Evolutionary conservation across 2,888 invertebrate species (phyloP).

Genomic region (Automeris io): DNA sequence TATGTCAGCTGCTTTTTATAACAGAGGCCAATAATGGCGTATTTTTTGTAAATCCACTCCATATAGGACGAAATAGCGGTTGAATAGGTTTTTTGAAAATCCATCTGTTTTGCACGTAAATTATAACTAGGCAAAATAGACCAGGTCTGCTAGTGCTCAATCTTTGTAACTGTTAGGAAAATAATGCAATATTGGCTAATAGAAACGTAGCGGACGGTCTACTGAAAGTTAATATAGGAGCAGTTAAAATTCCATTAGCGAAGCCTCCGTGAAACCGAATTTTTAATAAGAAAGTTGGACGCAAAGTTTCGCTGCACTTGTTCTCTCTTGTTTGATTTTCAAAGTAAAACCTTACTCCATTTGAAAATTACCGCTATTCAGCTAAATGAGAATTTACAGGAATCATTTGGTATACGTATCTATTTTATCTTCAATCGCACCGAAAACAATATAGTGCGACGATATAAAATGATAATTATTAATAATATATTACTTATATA

Average conservation of each 20-base stretch:
- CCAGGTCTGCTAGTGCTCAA: too few relatives aligned
- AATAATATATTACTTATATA: too few relatives aligned
- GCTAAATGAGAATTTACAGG: constrained; percentile 2
- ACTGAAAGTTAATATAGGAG: constrained; percentile 40
- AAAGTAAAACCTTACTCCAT: constrained; percentile 10
- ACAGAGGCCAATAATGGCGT: too few relatives aligned
- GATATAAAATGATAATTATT: too few relatives aligned
- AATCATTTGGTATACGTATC: not conserved
- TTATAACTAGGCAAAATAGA: too few relatives aligned
- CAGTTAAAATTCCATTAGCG: constrained; percentile 59
- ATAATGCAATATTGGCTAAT: constrained; percentile 5
- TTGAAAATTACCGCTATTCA: constrained; percentile 1
- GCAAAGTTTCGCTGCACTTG: constrained; percentile 26
- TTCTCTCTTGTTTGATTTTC: constrained; percentile 36
- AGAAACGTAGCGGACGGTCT: constrained; percentile 21
- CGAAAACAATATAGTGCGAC: too few relatives aligned
- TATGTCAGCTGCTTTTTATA: too few relatives aligned
- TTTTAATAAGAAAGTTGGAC: constrained; percentile 58
- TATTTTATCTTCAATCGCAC: not conserved
- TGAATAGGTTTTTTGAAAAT: too few relatives aligned
- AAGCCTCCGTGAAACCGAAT: constrained; percentile 52
- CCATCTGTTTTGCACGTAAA: too few relatives aligned
- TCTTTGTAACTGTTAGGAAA: too few relatives aligned
- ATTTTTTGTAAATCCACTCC: too few relatives aligned
- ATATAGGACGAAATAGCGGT: too few relatives aligned